Percentiles rank a stretch among this genome's conserved stretches.
phyloP scores from a whole-genome alignment of 2,113 vertebrate genomes.

The Lanius ludovicianus region DNA sequence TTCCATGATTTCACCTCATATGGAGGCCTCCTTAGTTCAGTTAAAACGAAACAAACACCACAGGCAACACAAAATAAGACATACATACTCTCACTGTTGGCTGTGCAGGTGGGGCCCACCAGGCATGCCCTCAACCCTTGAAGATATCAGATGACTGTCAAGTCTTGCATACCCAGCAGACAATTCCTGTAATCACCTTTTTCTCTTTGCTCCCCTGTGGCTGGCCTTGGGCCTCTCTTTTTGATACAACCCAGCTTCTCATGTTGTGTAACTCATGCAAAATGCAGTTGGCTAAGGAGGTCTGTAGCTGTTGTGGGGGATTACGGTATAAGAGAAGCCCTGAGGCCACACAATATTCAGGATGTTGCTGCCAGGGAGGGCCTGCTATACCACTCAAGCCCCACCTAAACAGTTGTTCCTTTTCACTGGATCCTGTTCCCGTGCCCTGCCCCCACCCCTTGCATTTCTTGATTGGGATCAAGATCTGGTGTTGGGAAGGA shows the following conservation, averaged over 20 bases:
- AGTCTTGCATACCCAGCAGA: fast-evolving
- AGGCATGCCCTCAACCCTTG: not conserved
- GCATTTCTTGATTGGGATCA: not conserved
- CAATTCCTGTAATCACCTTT: fast-evolving
- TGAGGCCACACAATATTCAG: fast-evolving
- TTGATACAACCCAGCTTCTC: not conserved
- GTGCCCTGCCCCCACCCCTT: not conserved
- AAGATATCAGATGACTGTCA: not conserved
- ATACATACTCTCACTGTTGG: not conserved
- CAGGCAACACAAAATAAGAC: not conserved
- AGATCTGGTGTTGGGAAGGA: not conserved
- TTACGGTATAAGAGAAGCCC: not conserved
- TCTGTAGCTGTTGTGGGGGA: not conserved
- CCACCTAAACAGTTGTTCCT: not conserved
- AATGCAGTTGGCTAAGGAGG: not conserved
- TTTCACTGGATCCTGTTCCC: not conserved
- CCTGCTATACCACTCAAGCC: not conserved
- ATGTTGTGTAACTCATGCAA: not conserved
- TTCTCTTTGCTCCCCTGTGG: not conserved
- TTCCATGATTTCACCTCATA: not conserved
- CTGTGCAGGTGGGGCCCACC: not conserved
- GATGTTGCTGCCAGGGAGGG: not conserved
- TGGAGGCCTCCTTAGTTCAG: not conserved
- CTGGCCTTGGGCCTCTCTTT: not conserved
- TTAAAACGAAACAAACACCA: not conserved